Base-by-base conservation (phyloP, 1,140 invertebrate species). In the Pararge aegeria region DNA sequence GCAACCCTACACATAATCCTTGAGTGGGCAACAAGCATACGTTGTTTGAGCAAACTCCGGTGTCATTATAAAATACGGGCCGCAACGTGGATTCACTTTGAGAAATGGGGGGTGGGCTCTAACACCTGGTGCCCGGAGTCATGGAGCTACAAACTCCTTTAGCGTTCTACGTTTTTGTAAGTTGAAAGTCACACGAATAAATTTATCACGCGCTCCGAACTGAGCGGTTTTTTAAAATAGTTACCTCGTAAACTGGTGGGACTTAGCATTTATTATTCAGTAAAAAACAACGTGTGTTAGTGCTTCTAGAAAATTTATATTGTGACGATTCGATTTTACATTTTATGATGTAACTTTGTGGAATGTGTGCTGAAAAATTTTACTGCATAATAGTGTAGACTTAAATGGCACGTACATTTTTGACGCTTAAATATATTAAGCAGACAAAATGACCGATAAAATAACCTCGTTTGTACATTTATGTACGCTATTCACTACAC, bases 31-130 rank as follows among this genome's bases (percentile, higher is more conserved):
- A 70, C 65, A 52, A 73, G 71, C 76, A 79, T 79, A 79, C 72
- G 75, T 86, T 73, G 78, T 71, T 78, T 70, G 75, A 69, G 73
- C 71, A 74, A 83, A 70, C 73, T 76, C 74, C 52, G 61, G 73
- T 80, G 78, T 83, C 78, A 75, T 86, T 87, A 80, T 85, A 84
- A 85, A 85, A 87, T 83, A 85, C 76, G 78, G 68, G 68, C 73
- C 66, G 64, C 76, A 70, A 57, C 73, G 75, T 77, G 77, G 76
- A 82, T 85, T 78, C 79, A 78, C 78, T 87, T 79, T 87, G 82
- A 85, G 82, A 80, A 85, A 85, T 85, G 75, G 74, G 65, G 72
- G 73, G 64, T 60, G 59, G 73, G 55, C 66, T 66, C 61, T 56
- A 73, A 59, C 83, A 87, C 82, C 83, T 87, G 83, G 63, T 79